A percentile compares a stretch with the other conserved stretches of the same genome.
phyloP scores from a whole-genome alignment of 2,888 invertebrate species.

The Parnassius smintheus region DNA sequence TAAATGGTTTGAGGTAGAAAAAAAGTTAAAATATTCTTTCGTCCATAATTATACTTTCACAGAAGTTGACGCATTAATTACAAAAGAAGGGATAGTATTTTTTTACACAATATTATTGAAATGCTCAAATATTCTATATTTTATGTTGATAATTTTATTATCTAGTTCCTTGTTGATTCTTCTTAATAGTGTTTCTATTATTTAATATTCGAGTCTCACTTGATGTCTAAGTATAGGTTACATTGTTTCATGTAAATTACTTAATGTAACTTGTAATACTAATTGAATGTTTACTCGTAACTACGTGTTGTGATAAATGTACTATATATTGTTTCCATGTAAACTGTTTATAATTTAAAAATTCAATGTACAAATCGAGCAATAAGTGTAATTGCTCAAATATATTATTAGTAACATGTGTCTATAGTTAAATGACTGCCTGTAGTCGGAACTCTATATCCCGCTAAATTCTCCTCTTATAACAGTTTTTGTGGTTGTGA shows the following conservation, averaged over 20 bases:
- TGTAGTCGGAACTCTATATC: conserved; percentile 35
- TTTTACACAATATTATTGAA: conserved; percentile 71
- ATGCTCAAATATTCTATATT: conserved; percentile 77
- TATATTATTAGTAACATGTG: conserved; percentile 35
- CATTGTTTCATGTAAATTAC: conserved; percentile 53
- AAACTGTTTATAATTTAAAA: conserved; percentile 57
- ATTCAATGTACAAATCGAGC: conserved; percentile 61
- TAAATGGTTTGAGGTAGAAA: too few relatives aligned
- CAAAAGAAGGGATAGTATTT: conserved; percentile 67
- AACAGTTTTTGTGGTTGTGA: conserved; percentile 70
- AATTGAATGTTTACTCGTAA: conserved; percentile 54
- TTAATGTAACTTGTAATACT: conserved; percentile 33
- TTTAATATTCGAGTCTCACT: conserved; percentile 53
- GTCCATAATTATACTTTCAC: conserved; percentile 44
- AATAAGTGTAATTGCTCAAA: conserved; percentile 67
- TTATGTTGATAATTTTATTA: conserved; percentile 75
- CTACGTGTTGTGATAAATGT: conserved; percentile 77
- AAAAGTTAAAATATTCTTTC: not conserved
- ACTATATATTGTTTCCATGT: conserved; percentile 57
- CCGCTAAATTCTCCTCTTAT: conserved; percentile 43
- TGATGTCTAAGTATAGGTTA: conserved; percentile 53
- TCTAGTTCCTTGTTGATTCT: conserved; percentile 69
- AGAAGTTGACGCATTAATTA: conserved; percentile 44
- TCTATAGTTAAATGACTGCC: conserved; percentile 31
- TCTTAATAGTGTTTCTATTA: conserved; percentile 53